A percentile compares a stretch with the other conserved stretches of the same genome.
Evolutionary conservation across 2,888 invertebrate genomes (phyloP).

Genomic region (Lottia scabra): DNA sequence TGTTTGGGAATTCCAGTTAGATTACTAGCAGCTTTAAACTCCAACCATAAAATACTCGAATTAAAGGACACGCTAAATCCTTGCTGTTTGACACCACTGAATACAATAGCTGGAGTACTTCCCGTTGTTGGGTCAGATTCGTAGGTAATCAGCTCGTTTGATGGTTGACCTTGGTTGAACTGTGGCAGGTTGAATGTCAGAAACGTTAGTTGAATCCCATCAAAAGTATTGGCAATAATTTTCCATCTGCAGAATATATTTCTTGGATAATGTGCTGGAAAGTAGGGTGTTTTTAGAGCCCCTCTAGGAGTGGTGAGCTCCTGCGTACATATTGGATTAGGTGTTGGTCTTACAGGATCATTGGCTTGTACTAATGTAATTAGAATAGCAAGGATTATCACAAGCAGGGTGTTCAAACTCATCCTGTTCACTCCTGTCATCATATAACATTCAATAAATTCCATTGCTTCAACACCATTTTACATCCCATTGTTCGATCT

Average conservation of each 20-base stretch:
- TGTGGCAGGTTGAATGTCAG: neutral
- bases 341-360: too few relatives aligned
- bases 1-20: neutral
- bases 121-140: neutral
- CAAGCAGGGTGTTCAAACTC: too few relatives aligned
- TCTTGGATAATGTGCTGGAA: neutral
- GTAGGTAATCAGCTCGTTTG: neutral
- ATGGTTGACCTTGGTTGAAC: neutral
- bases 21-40: neutral
- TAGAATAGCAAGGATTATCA: too few relatives aligned
- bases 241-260: neutral
- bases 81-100: neutral
- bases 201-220: neutral
- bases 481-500: too few relatives aligned
- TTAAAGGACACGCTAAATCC: neutral
- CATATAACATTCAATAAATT: too few relatives aligned
- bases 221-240: neutral
- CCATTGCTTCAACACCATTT: too few relatives aligned
- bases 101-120: neutral
- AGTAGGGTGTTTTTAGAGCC: neutral
- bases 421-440: too few relatives aligned
- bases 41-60: conserved; percentile 3
- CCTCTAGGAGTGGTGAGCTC: too few relatives aligned
- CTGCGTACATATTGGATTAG: too few relatives aligned
- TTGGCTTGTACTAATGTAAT: too few relatives aligned